Evolutionary conservation across 2,113 vertebrate species (phyloP).

Genomic region (Pycnonotus jocosus): DNA sequence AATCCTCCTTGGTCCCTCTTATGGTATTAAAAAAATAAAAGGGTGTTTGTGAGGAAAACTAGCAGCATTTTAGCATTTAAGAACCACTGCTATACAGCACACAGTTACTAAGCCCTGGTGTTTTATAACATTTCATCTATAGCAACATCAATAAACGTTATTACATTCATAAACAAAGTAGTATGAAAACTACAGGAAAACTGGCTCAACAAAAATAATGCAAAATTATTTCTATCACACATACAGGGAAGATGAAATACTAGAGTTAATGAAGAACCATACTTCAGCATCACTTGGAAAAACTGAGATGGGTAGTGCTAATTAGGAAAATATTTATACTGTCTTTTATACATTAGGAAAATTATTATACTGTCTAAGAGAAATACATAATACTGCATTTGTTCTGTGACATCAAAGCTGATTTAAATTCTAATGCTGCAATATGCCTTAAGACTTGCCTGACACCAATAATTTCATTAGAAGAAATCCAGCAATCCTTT

Average conservation of each 20-base stretch:
- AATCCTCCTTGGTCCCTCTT: conserved; percentile 93
- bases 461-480: not conserved
- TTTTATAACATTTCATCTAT: not conserved
- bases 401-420: not conserved
- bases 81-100: not conserved
- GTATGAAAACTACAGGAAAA: not conserved
- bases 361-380: not conserved
- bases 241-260: not conserved
- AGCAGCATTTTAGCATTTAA: not conserved
- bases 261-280: not conserved
- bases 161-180: not conserved
- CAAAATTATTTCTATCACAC: not conserved
- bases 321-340: too few relatives aligned
- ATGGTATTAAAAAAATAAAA: not conserved
- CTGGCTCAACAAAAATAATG: not conserved
- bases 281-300: not conserved
- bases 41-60: not conserved
- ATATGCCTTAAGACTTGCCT: not conserved
- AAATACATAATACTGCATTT: not conserved
- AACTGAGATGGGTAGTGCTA: not conserved
- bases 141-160: not conserved
- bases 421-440: not conserved
- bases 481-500: not conserved
- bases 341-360: too few relatives aligned
- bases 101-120: not conserved